Conservation (phyloP, 2,888 invertebrate species). For the Erynnis tages region DNA sequence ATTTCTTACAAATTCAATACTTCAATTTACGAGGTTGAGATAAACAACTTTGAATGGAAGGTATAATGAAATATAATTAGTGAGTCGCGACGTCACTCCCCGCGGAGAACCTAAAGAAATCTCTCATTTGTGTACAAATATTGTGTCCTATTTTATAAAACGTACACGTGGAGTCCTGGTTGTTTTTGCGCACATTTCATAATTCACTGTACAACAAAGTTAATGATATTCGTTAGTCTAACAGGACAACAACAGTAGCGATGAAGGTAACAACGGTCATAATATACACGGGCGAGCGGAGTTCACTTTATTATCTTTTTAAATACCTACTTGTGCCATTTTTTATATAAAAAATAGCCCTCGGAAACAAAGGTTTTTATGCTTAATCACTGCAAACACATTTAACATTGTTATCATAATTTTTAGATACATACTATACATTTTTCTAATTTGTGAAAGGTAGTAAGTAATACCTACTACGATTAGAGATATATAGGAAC, state of each 20-base stretch:
- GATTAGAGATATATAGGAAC: too few relatives aligned
- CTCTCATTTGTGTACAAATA: conserved; percentile 6
- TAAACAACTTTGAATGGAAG: conserved; percentile 7
- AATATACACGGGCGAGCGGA: background rate
- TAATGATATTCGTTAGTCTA: conserved; percentile 13
- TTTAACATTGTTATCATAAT: background rate
- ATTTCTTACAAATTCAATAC: background rate
- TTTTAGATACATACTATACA: too few relatives aligned
- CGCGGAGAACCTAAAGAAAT: background rate
- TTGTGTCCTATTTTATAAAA: conserved; percentile 6
- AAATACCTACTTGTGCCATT: conserved; percentile 3
- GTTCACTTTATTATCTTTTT: conserved; percentile 3
- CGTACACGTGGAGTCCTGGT: conserved; percentile 12
- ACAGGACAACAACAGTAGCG: conserved; percentile 3
- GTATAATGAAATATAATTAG: conserved; percentile 9
- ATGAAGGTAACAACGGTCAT: background rate
- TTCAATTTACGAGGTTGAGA: background rate
- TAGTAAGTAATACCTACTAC: too few relatives aligned
- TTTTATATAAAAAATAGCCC: conserved; percentile 12
- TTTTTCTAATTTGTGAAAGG: too few relatives aligned
- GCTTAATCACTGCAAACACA: conserved; percentile 15
- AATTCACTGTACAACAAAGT: conserved; percentile 11
- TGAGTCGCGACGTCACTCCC: conserved; percentile 10
- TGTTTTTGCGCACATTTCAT: background rate
- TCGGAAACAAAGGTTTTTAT: background rate